Conservation (phyloP, 2,888 invertebrate genomes). For the Therioaphis trifolii region DNA sequence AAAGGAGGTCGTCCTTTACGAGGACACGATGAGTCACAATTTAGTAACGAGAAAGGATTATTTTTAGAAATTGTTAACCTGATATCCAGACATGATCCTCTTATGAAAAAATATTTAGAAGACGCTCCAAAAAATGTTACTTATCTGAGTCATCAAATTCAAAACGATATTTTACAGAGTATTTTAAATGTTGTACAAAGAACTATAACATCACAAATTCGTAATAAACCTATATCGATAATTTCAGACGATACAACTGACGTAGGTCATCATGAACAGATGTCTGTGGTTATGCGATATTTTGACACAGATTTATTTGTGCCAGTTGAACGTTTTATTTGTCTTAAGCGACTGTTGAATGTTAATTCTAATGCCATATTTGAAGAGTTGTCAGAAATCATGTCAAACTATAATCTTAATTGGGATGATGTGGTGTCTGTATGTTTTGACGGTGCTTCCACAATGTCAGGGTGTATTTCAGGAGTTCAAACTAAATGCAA, state of each 20-base stretch:
- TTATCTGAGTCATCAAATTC: background rate
- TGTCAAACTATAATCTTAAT: conserved; percentile 24
- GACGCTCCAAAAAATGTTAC: background rate
- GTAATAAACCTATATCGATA: background rate
- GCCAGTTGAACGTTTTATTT: conserved; percentile 8
- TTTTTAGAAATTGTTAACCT: conserved; percentile 47
- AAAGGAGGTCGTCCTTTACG: conserved; percentile 64
- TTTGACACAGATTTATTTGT: conserved; percentile 12
- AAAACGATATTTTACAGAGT: background rate
- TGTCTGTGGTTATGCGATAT: conserved; percentile 19
- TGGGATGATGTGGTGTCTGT: conserved; percentile 53
- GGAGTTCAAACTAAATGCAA: conserved; percentile 31
- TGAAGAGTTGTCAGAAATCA: background rate
- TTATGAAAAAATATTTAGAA: conserved; percentile 5
- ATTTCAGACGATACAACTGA: conserved; percentile 8
- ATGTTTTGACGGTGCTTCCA: conserved; percentile 63
- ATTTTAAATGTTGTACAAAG: background rate
- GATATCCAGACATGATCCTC: background rate
- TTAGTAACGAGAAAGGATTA: conserved; percentile 52
- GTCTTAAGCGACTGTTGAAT: conserved; percentile 17
- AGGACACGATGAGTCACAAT: conserved; percentile 58
- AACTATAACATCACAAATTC: background rate
- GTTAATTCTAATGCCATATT: conserved; percentile 25
- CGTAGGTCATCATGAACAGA: conserved; percentile 25
- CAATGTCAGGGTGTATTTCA: conserved; percentile 56